A percentile compares a stretch with the other conserved stretches of the same genome.
Evolutionary conservation across 2,797 vertebrate species (phyloP).

Genomic region (Thripadectes ignobilis): DNA sequence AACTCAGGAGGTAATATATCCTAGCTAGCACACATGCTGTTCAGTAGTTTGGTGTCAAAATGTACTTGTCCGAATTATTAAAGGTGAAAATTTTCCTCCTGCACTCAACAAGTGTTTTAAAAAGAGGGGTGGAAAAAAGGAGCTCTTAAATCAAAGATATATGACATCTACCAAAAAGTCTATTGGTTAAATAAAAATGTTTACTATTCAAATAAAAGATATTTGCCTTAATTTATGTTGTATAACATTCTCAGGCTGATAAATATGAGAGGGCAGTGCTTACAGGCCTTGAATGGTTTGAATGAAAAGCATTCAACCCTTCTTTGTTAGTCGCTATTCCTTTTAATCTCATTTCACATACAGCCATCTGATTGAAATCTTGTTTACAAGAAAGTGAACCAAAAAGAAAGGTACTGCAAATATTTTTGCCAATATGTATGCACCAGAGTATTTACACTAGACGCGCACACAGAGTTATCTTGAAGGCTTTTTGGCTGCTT

Average conservation of each 20-base stretch:
- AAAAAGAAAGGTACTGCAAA: slow-evolving; percentile 5
- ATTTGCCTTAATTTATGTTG: not conserved
- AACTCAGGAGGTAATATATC: not conserved
- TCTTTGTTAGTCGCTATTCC: not conserved
- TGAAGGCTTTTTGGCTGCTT: not conserved
- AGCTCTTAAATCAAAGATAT: not conserved
- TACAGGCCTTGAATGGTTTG: not conserved
- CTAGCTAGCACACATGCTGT: rapidly evolving
- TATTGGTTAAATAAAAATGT: not conserved
- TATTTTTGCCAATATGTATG: not conserved
- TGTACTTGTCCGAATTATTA: not conserved
- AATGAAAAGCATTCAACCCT: not conserved
- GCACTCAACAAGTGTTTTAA: not conserved
- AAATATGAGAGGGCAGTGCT: not conserved
- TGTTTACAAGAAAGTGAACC: slow-evolving; percentile 2
- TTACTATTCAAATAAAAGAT: not conserved
- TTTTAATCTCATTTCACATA: slow-evolving; percentile 2
- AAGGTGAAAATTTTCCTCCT: not conserved
- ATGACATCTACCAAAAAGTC: not conserved
- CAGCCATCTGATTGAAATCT: not conserved
- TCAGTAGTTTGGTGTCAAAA: not conserved
- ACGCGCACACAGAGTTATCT: not conserved
- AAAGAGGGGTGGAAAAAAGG: not conserved
- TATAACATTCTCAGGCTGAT: not conserved
- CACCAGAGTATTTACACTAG: not conserved